phyloP scores from a whole-genome alignment of 2,113 vertebrate genomes.

The Tychaedon coryphoeus region DNA sequence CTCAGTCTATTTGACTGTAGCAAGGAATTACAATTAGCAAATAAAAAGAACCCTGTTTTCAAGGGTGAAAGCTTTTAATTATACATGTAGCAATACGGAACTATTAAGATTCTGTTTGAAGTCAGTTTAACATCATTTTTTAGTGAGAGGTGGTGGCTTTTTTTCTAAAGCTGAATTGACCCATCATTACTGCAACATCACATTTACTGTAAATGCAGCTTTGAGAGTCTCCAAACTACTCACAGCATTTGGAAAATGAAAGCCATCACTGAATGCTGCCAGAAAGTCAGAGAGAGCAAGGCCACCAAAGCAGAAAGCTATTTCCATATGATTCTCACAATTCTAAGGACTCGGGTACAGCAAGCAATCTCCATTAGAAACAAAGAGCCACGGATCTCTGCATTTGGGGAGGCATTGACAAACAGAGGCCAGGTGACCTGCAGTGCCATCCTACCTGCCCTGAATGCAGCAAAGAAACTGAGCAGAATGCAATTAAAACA shows the following conservation, averaged over 20 bases:
- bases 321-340: background rate
- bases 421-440: background rate
- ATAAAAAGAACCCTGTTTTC: background rate
- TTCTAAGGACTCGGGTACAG: background rate
- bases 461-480: background rate
- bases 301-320: background rate
- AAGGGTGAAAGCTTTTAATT: slow-evolving; percentile 65
- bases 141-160: background rate
- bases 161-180: slow-evolving; percentile 33
- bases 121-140: slow-evolving; percentile 2
- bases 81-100: background rate
- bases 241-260: slow-evolving; percentile 42
- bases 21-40: slow-evolving; percentile 26
- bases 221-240: slow-evolving; percentile 40
- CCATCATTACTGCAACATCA: slow-evolving; percentile 44
- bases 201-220: slow-evolving; percentile 40
- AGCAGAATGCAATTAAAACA: background rate
- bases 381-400: background rate
- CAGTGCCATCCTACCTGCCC: background rate
- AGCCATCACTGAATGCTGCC: background rate
- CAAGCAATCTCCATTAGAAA: background rate
- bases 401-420: background rate
- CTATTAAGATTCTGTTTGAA: slow-evolving; percentile 32
- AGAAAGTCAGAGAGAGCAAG: slow-evolving; percentile 16
- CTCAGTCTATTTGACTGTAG: slow-evolving; percentile 18